These are phyloP conservation scores for Elegia similella DNA, from an alignment of 2,888 invertebrate genomes.

Conservation along the genomic window DNA sequence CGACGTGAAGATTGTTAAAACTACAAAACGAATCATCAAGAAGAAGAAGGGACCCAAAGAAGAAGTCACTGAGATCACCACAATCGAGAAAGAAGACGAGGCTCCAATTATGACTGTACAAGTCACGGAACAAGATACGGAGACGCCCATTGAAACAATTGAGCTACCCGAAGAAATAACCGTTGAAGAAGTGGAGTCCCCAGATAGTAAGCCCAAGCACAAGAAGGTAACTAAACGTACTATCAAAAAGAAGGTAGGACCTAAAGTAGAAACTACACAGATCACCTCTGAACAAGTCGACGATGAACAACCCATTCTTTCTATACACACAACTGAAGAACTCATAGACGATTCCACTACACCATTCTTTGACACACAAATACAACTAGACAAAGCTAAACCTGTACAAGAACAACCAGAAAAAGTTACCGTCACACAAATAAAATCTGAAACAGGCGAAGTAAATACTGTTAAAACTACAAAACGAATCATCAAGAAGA, in stretches of 20 bases:
- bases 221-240: constrained; percentile 27
- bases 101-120: constrained; percentile 33
- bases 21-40: constrained; percentile 41
- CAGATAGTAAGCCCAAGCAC: constrained; percentile 46
- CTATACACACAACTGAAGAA: constrained; percentile 24
- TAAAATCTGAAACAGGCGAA: no score
- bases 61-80: constrained; percentile 64
- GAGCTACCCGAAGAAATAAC: constrained; percentile 53
- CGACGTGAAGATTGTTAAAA: constrained; percentile 42
- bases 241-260: constrained; percentile 25
- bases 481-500: constrained; percentile 32
- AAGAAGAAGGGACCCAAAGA: constrained; percentile 48
- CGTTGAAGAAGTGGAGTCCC: constrained; percentile 38
- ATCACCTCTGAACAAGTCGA: constrained; percentile 15
- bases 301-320: constrained; percentile 16
- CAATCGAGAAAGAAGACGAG: constrained; percentile 39
- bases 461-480: no score
- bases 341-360: constrained; percentile 25
- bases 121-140: constrained; percentile 28
- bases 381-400: constrained; percentile 30
- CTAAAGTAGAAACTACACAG: constrained; percentile 25
- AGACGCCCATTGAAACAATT: constrained; percentile 28
- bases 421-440: no score
- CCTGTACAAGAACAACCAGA: not conserved
- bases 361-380: constrained; percentile 23